A percentile compares a stretch with the other conserved stretches of the same genome.
Evolutionary conservation across 2,888 invertebrate genomes (phyloP).

Genomic region (Synanthedon formicaeformis): DNA sequence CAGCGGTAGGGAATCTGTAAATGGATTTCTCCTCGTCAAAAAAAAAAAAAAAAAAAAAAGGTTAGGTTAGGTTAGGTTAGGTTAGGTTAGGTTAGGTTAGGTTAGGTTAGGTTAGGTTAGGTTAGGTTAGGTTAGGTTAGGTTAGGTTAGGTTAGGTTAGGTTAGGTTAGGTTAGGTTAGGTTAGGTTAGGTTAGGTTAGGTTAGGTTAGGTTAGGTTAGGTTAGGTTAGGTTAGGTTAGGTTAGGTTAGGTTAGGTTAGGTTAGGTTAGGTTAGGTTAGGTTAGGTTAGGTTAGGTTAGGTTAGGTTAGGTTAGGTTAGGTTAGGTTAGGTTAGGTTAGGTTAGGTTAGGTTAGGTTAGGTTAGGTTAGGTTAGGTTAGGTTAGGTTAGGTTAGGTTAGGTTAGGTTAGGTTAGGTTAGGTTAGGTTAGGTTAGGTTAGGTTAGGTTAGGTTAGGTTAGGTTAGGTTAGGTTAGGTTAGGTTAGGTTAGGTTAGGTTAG

Average conservation of each 20-base stretch:
- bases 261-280: slow-evolving; percentile 6
- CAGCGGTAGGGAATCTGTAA: too few species aligned
- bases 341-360: slow-evolving; percentile 8
- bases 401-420: slow-evolving; percentile 12
- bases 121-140: slow-evolving; percentile 4
- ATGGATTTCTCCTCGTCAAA: too few species aligned
- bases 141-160: slow-evolving; percentile 5
- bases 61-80: too few species aligned
- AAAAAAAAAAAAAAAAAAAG: too few species aligned
- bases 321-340: slow-evolving; percentile 6
- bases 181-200: slow-evolving; percentile 4
- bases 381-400: slow-evolving; percentile 6
- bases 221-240: slow-evolving; percentile 6
- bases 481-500: slow-evolving; percentile 11
- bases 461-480: slow-evolving; percentile 14
- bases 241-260: slow-evolving; percentile 6
- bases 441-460: slow-evolving; percentile 13
- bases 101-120: slow-evolving; percentile 2
- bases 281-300: slow-evolving; percentile 6
- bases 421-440: slow-evolving; percentile 14
- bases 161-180: slow-evolving; percentile 5
- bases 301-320: slow-evolving; percentile 6
- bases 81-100: too few species aligned
- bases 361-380: slow-evolving; percentile 8
- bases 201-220: slow-evolving; percentile 5